phyloP scores from a whole-genome alignment of 1,140 invertebrate genomes.

The Calosoma granatense region DNA sequence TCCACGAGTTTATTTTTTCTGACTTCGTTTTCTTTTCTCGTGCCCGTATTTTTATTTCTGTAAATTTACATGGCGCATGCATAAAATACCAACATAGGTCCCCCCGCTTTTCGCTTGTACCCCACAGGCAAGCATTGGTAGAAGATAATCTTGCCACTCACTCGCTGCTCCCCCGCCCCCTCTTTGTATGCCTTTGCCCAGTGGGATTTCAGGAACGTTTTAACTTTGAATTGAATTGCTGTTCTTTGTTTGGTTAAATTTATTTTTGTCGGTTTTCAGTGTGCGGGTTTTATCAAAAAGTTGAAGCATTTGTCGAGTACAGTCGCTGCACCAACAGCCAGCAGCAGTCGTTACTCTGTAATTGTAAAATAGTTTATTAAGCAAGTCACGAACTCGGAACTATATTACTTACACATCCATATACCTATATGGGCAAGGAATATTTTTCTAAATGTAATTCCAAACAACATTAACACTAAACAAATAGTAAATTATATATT shows the following conservation, averaged over 20 bases:
- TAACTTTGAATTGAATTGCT: slow-evolving; percentile 9
- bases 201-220: slow-evolving; percentile 6
- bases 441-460: too few species aligned
- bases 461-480: too few species aligned
- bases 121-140: too few species aligned
- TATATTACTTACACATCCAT: too few species aligned
- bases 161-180: neutral
- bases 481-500: too few species aligned
- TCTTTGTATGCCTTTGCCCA: slow-evolving; percentile 4
- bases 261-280: neutral
- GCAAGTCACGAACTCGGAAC: neutral
- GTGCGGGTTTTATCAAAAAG: neutral
- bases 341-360: neutral
- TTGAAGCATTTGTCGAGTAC: too few species aligned
- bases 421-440: neutral
- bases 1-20: neutral
- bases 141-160: neutral
- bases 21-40: neutral
- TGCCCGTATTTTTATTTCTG: neutral
- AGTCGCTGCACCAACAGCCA: too few species aligned
- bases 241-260: slow-evolving; percentile 9
- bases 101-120: neutral
- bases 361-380: slow-evolving; percentile 1
- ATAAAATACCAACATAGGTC: slow-evolving; percentile 1
- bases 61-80: slow-evolving; percentile 4